phyloP scores from a whole-genome alignment of 2,113 vertebrate species.

The Erinaceus europaeus region DNA sequence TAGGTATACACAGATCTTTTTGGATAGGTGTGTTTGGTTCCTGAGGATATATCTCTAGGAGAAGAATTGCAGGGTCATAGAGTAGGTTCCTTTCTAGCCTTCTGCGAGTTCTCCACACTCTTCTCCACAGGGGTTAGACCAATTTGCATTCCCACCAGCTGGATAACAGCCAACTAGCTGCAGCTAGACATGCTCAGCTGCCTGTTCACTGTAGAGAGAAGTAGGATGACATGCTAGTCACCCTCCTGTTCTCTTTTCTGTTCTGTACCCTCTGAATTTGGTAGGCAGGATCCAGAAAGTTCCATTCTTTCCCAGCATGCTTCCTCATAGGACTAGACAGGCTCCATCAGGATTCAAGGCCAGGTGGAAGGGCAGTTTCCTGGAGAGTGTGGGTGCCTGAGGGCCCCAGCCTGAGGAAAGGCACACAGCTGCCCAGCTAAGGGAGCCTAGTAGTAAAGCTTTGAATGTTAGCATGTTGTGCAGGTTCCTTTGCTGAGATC shows the following conservation, averaged over 20 bases:
- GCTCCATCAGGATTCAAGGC: conserved; percentile 28
- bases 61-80: no score
- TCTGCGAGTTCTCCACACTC: no score
- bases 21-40: no score
- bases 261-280: not conserved
- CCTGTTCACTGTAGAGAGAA: not conserved
- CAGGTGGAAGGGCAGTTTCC: conserved; percentile 29
- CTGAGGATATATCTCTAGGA: no score
- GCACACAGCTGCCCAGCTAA: not conserved
- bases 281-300: not conserved
- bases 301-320: conserved; percentile 30
- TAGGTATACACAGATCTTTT: no score
- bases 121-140: no score
- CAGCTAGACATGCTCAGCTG: not conserved
- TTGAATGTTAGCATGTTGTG: not conserved
- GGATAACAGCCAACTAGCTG: no score
- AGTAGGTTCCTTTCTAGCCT: no score
- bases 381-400: conserved; percentile 46
- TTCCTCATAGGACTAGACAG: conserved; percentile 58
- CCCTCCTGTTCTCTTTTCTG: accelerated
- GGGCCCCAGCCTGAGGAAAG: conserved; percentile 32
- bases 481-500: not conserved
- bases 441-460: not conserved
- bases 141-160: no score
- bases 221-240: not conserved